These are phyloP conservation scores for Pygocentrus nattereri DNA, from an alignment of 2,797 vertebrate genomes.

Conservation along the genomic window DNA sequence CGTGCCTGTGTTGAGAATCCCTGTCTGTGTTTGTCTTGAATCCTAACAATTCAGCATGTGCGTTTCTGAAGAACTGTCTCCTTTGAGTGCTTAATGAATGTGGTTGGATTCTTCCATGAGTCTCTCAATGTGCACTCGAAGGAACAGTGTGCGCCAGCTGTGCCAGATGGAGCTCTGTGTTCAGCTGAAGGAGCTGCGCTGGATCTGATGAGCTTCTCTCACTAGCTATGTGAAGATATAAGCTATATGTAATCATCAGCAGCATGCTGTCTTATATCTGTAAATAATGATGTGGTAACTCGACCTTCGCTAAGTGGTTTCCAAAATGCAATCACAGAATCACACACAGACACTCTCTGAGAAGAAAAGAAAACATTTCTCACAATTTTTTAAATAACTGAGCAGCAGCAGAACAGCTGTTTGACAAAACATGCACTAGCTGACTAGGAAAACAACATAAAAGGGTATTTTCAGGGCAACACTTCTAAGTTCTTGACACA, in stretches of 20 bases:
- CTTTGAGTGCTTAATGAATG: slow-evolving; percentile 45
- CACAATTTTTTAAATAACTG: too few species aligned
- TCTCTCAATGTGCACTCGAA: slow-evolving; percentile 24
- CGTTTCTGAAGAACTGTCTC: slow-evolving; percentile 23
- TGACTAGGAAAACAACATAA: too few species aligned
- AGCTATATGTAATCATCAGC: slow-evolving; percentile 28
- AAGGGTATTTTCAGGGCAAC: too few species aligned
- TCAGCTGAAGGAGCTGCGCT: neutral
- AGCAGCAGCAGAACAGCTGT: too few species aligned
- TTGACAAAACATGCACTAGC: too few species aligned
- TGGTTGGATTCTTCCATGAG: slow-evolving; percentile 29
- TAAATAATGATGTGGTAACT: slow-evolving; percentile 22
- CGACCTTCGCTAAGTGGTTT: neutral
- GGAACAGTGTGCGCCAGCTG: slow-evolving; percentile 35
- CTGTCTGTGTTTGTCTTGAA: slow-evolving; percentile 34
- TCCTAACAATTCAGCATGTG: slow-evolving; percentile 24
- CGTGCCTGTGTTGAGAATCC: slow-evolving; percentile 34
- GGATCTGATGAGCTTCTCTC: slow-evolving; percentile 8
- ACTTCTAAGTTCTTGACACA: too few species aligned
- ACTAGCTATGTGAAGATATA: slow-evolving; percentile 4
- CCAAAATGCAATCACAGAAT: neutral
- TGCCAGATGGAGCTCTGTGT: slow-evolving; percentile 27
- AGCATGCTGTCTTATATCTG: slow-evolving; percentile 26
- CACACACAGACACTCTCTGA: neutral
- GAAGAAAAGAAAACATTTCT: too few species aligned